phyloP scores from a whole-genome alignment of 1,140 invertebrate genomes.

The Arctopsyche grandis region DNA sequence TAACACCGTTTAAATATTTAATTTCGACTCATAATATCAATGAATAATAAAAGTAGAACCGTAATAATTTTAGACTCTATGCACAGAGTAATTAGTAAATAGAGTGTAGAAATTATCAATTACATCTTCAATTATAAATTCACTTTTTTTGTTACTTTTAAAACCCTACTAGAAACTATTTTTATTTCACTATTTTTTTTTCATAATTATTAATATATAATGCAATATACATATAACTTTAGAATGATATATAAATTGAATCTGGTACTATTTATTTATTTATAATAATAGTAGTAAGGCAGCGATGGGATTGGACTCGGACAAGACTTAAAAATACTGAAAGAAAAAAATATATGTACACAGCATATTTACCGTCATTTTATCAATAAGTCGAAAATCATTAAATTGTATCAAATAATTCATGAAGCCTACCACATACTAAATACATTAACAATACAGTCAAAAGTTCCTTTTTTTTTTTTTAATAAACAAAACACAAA shows the following conservation, averaged over 20 bases:
- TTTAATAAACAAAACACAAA: too few species aligned
- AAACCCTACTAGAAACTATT: slow-evolving; percentile 53
- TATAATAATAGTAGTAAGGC: slow-evolving; percentile 46
- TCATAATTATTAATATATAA: slow-evolving; percentile 52
- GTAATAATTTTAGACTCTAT: slow-evolving; percentile 37
- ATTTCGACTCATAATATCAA: slow-evolving; percentile 38
- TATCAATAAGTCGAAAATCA: neutral
- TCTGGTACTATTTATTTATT: slow-evolving; percentile 47
- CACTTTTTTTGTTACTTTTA: slow-evolving; percentile 47
- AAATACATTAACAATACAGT: too few species aligned
- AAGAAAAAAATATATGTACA: slow-evolving; percentile 19
- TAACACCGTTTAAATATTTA: slow-evolving; percentile 33
- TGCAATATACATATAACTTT: slow-evolving; percentile 54
- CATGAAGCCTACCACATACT: too few species aligned
- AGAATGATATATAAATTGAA: slow-evolving; percentile 54
- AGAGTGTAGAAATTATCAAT: slow-evolving; percentile 49
- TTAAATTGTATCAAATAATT: too few species aligned
- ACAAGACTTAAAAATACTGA: slow-evolving; percentile 20
- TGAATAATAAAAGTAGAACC: slow-evolving; percentile 43
- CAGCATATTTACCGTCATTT: slow-evolving; percentile 1
- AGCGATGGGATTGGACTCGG: slow-evolving; percentile 41
- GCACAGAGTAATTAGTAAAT: slow-evolving; percentile 43
- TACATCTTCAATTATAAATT: slow-evolving; percentile 51
- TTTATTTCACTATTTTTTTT: slow-evolving; percentile 53
- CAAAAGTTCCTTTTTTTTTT: too few species aligned